Percentiles rank a stretch among this genome's conserved stretches.
Evolutionary conservation across 1,140 invertebrate genomes (phyloP).

Genomic region (Homarus americanus): DNA sequence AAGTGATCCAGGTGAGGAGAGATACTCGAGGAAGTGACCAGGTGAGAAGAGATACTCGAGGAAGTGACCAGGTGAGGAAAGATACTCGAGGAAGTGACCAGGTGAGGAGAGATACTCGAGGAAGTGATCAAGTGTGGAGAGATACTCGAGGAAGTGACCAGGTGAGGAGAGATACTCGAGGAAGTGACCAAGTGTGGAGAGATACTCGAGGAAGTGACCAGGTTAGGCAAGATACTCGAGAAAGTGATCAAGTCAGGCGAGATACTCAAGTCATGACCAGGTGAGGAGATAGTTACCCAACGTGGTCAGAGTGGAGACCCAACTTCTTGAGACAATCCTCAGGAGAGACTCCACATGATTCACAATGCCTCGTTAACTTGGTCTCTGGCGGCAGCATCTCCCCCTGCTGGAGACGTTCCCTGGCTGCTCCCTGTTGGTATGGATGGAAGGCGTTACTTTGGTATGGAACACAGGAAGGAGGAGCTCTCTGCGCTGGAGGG

Average conservation of each 20-base stretch:
- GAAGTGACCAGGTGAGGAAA: too few relatives aligned
- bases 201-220: neutral
- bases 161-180: neutral
- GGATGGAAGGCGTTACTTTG: neutral
- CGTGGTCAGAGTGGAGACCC: constrained; percentile 37
- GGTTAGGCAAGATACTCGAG: neutral
- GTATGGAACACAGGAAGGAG: neutral
- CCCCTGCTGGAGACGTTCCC: constrained; percentile 27
- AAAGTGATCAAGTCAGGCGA: neutral
- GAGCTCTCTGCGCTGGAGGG: neutral
- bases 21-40: too few relatives aligned
- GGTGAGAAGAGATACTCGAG: too few relatives aligned
- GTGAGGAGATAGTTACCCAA: constrained; percentile 3
- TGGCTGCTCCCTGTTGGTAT: neutral
- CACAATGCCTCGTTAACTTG: constrained; percentile 28
- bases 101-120: neutral
- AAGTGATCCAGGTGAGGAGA: too few relatives aligned
- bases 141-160: neutral
- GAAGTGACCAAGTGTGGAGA: neutral
- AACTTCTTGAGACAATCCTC: constrained; percentile 61
- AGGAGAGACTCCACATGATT: constrained; percentile 57
- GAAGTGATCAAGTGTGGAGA: neutral
- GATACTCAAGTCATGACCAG: neutral
- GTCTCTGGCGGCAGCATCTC: neutral
- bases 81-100: too few relatives aligned